Evolutionary conservation across 2,797 vertebrate genomes (phyloP).

Genomic region (Lacerta agilis): DNA sequence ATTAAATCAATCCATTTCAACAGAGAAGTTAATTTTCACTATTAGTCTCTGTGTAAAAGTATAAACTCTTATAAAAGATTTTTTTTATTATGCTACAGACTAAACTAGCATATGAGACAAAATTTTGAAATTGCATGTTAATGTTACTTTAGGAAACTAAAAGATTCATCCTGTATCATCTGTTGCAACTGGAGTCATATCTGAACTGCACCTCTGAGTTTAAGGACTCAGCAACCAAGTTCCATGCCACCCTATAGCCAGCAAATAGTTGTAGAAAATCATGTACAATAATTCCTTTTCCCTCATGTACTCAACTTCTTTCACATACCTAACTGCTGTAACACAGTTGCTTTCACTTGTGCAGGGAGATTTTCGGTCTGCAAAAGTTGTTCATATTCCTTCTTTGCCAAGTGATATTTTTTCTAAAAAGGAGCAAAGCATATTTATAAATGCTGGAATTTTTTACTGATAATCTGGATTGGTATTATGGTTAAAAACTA

Average conservation of each 20-base stretch:
- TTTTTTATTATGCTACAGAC: neutral
- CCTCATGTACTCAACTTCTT: slow-evolving; percentile 13
- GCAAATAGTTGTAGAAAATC: neutral
- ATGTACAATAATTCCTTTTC: neutral
- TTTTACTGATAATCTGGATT: slow-evolving; percentile 48
- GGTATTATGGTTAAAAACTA: neutral
- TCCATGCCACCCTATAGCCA: neutral
- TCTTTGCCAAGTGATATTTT: slow-evolving; percentile 97
- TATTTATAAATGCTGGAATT: slow-evolving; percentile 64
- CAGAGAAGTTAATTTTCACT: neutral
- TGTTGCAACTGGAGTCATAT: neutral
- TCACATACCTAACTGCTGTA: slow-evolving; percentile 97
- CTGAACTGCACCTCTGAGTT: neutral
- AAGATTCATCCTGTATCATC: neutral
- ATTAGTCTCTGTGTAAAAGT: neutral
- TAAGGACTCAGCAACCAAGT: neutral
- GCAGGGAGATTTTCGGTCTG: slow-evolving; percentile 95
- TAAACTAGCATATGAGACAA: neutral
- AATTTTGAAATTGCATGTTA: neutral
- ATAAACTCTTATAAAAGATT: neutral
- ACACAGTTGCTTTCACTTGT: slow-evolving; percentile 97
- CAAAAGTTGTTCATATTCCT: slow-evolving; percentile 96
- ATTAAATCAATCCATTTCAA: neutral
- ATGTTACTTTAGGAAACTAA: neutral
- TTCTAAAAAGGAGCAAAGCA: slow-evolving; percentile 81